These are phyloP conservation scores for Tuta absoluta DNA, from an alignment of 2,888 invertebrate genomes.

Conservation along the genomic window DNA sequence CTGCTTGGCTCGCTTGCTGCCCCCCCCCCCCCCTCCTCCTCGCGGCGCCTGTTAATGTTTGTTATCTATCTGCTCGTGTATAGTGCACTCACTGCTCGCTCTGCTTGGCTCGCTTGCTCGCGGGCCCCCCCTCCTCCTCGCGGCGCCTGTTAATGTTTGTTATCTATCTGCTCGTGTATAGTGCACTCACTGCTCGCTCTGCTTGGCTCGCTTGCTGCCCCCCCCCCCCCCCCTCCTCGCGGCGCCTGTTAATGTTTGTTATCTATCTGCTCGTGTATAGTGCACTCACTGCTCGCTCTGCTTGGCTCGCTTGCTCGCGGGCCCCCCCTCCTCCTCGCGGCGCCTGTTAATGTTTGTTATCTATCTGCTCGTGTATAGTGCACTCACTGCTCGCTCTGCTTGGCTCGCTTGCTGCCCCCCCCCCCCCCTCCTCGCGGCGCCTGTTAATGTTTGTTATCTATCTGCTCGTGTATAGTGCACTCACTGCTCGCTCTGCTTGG, in stretches of 20 bases:
- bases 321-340: not conserved
- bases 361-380: not conserved
- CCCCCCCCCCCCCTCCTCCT: too few species aligned
- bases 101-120: not conserved
- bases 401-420: slow-evolving; percentile 81
- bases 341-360: too few species aligned
- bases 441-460: too few species aligned
- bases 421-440: slow-evolving; percentile 60
- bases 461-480: slow-evolving; percentile 38
- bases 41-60: too few species aligned
- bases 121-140: not conserved
- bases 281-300: not conserved
- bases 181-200: not conserved
- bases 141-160: not conserved
- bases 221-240: too few species aligned
- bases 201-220: too few species aligned
- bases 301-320: slow-evolving; percentile 35
- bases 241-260: too few species aligned
- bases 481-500: slow-evolving; percentile 87
- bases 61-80: not conserved
- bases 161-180: not conserved
- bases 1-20: too few species aligned
- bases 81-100: not conserved
- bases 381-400: slow-evolving; percentile 85
- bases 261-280: not conserved